Evolutionary conservation across 37 sponge, comb jelly and placozoan species (phyloP).

Genomic region (Spongia lamella): DNA sequence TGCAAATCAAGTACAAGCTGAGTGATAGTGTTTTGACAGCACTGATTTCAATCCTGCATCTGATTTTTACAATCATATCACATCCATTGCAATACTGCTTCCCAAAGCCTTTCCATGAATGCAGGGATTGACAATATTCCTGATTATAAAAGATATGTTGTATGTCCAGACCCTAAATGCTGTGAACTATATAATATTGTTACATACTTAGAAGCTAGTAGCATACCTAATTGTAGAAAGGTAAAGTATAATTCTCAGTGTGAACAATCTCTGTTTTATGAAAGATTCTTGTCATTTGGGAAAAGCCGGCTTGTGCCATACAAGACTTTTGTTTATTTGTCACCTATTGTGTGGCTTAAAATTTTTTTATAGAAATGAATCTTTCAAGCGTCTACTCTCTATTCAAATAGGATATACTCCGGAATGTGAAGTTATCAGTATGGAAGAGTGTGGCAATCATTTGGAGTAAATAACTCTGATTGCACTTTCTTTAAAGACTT

Average conservation of each 20-base stretch:
- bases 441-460: too few relatives aligned
- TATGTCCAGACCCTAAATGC: slow-evolving; percentile 5
- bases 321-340: slow-evolving; percentile 8
- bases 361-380: neutral
- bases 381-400: neutral
- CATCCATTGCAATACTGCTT: too few relatives aligned
- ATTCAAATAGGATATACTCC: neutral
- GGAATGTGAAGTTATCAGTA: neutral
- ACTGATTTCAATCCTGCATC: too few relatives aligned
- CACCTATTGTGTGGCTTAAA: slow-evolving; percentile 14
- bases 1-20: too few relatives aligned
- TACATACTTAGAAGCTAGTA: neutral
- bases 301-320: slow-evolving; percentile 2
- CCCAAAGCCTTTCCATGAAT: too few relatives aligned
- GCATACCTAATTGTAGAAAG: neutral
- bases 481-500: neutral
- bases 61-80: too few relatives aligned
- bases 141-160: slow-evolving; percentile 3
- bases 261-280: neutral
- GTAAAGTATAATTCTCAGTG: neutral
- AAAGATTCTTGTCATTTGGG: neutral
- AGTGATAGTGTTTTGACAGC: too few relatives aligned
- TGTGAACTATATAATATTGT: neutral
- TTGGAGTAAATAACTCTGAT: neutral
- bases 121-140: too few relatives aligned